Percentiles rank a stretch among this genome's conserved stretches.
phyloP scores from a whole-genome alignment of 2,113 vertebrate genomes.

The Dasyurus viverrinus region DNA sequence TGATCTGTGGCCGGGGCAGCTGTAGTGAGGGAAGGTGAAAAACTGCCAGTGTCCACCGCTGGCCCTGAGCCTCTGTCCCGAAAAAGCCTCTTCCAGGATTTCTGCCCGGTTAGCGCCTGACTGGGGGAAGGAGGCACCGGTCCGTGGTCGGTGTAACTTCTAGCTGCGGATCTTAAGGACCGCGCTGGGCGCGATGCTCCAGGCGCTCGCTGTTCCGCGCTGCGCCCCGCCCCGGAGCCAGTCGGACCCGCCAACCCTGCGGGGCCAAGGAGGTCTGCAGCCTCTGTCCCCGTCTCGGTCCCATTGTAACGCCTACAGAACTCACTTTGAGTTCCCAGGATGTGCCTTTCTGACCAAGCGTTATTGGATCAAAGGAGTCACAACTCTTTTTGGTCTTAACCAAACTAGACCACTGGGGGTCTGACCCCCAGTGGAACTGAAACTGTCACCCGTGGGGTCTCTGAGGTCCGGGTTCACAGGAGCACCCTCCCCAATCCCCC shows the following conservation, averaged over 20 bases:
- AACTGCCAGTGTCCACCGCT: not conserved
- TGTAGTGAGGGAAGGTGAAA: not conserved
- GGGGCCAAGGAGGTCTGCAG: not conserved
- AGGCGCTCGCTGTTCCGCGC: not conserved
- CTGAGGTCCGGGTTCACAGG: not conserved
- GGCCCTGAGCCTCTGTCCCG: slow-evolving; percentile 9
- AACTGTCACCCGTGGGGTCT: not conserved
- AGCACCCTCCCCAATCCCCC: not conserved
- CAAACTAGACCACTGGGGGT: too few species aligned
- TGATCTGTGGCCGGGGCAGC: not conserved
- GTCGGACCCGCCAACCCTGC: not conserved
- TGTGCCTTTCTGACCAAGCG: not conserved
- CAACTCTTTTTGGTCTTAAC: not conserved
- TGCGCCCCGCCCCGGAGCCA: not conserved
- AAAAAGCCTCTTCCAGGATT: not conserved
- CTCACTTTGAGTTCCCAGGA: not conserved
- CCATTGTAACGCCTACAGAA: not conserved
- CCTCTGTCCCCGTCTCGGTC: not conserved
- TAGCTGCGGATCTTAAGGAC: not conserved
- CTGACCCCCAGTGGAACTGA: not conserved
- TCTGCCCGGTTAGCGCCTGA: not conserved
- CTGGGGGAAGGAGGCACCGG: not conserved
- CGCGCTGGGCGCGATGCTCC: not conserved
- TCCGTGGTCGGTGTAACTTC: not conserved
- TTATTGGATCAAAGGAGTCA: not conserved